Evolutionary conservation across 2,888 invertebrate genomes (phyloP).

Genomic region (Eucera pruinosa): DNA sequence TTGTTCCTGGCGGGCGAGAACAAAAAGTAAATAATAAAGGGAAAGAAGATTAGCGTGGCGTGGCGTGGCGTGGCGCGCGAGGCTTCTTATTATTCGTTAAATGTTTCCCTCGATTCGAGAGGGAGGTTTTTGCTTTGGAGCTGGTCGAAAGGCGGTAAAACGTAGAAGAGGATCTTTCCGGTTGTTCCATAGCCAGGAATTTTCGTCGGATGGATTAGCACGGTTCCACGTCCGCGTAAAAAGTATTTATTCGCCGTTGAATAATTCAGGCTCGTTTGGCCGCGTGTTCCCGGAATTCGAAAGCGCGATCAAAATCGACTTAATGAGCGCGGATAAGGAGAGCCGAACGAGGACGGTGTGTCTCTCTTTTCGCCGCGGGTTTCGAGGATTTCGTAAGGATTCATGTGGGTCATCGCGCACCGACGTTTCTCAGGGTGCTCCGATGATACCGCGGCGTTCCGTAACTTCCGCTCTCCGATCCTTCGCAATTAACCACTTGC

Average conservation of each 20-base stretch:
- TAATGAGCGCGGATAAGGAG: constrained; percentile 30
- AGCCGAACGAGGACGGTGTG: constrained; percentile 2
- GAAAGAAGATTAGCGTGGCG: no score
- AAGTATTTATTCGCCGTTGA: constrained; percentile 28
- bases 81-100: neutral
- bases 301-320: constrained; percentile 38
- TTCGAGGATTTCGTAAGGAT: constrained; percentile 20
- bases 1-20: neutral
- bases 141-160: neutral
- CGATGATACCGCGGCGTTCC: neutral
- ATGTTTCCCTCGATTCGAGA: neutral
- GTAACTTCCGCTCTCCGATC: neutral
- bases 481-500: no score
- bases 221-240: constrained; percentile 15
- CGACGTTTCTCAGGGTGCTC: no score
- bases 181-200: neutral
- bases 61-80: no score
- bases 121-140: neutral
- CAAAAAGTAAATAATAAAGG: neutral
- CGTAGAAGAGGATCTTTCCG: neutral
- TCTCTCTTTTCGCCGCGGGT: constrained; percentile 12
- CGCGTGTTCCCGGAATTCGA: constrained; percentile 29
- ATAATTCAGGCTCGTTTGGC: constrained; percentile 31
- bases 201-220: constrained; percentile 14
- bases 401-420: constrained; percentile 13